phyloP scores from a whole-genome alignment of 2,113 vertebrate species.

The Antechinus flavipes region DNA sequence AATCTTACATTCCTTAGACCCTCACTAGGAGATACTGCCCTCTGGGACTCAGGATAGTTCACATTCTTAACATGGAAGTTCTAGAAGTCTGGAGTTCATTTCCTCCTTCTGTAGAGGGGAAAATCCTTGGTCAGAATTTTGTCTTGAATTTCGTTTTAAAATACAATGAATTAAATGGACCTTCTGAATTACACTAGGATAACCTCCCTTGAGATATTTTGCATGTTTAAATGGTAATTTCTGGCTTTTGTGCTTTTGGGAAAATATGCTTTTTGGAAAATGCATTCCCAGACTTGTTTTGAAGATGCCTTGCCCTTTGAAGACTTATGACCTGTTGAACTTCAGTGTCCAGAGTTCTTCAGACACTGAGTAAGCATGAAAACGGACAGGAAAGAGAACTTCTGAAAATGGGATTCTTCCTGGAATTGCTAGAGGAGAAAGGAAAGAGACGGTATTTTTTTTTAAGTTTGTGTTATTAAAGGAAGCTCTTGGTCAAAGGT shows the following conservation, averaged over 20 bases:
- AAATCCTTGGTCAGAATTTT: neutral
- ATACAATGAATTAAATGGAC: neutral
- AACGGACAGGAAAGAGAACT: neutral
- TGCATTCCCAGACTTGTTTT: constrained; percentile 29
- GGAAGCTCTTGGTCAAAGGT: neutral
- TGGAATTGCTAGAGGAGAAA: neutral
- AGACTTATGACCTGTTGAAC: constrained; percentile 4
- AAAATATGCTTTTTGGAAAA: constrained; percentile 38
- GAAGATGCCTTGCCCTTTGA: constrained; percentile 29
- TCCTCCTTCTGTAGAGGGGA: neutral
- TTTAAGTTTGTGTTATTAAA: neutral
- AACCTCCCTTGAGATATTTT: neutral
- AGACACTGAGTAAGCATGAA: neutral
- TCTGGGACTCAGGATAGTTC: accelerated
- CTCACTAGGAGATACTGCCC: neutral
- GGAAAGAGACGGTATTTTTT: neutral
- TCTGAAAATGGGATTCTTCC: constrained; percentile 25
- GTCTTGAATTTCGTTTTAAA: neutral
- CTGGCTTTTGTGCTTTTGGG: constrained; percentile 29
- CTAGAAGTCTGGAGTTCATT: neutral
- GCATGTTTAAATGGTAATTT: constrained; percentile 4
- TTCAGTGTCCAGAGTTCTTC: neutral
- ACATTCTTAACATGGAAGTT: neutral
- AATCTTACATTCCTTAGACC: neutral
- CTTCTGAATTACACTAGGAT: neutral